A percentile compares a stretch with the other conserved stretches of the same genome.
phyloP scores from a whole-genome alignment of 1,140 invertebrate genomes.

The Myzus persicae region DNA sequence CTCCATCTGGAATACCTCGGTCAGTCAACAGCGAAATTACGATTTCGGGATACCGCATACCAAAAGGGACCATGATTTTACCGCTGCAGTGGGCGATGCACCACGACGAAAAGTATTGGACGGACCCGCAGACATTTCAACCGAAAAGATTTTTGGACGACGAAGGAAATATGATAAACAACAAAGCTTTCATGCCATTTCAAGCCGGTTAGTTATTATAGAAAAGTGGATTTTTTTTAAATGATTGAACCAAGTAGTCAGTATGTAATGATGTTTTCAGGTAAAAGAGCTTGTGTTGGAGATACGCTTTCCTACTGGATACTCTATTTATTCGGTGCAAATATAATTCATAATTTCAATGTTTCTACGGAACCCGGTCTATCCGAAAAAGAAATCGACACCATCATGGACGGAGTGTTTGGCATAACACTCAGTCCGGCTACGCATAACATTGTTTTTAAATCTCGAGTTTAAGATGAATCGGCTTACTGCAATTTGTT shows the following conservation, averaged over 20 bases:
- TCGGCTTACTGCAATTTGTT: neutral
- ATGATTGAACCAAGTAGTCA: neutral
- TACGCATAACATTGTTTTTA: neutral
- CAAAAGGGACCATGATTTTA: slow-evolving; percentile 73
- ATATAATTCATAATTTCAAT: slow-evolving; percentile 73
- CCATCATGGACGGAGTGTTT: slow-evolving; percentile 69
- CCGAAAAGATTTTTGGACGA: slow-evolving; percentile 77
- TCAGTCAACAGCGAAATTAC: slow-evolving; percentile 73
- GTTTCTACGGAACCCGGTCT: slow-evolving; percentile 61
- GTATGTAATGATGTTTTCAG: slow-evolving; percentile 66
- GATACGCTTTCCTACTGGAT: slow-evolving; percentile 84
- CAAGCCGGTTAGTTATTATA: slow-evolving; percentile 72
- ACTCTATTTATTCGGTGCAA: slow-evolving; percentile 72
- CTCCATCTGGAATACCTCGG: slow-evolving; percentile 85
- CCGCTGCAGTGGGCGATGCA: slow-evolving; percentile 86
- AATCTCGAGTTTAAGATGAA: slow-evolving; percentile 34
- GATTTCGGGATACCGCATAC: slow-evolving; percentile 71
- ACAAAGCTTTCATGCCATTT: slow-evolving; percentile 82
- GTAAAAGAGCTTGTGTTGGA: slow-evolving; percentile 85
- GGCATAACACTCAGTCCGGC: slow-evolving; percentile 72
- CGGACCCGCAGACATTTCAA: slow-evolving; percentile 75
- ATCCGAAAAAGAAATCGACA: slow-evolving; percentile 37
- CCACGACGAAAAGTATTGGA: slow-evolving; percentile 76
- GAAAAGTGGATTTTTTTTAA: neutral
- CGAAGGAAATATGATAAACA: slow-evolving; percentile 72